phyloP scores from a whole-genome alignment of 35 echinoderm and acorn worm genomes.

The Heliocidaris tuberculata region DNA sequence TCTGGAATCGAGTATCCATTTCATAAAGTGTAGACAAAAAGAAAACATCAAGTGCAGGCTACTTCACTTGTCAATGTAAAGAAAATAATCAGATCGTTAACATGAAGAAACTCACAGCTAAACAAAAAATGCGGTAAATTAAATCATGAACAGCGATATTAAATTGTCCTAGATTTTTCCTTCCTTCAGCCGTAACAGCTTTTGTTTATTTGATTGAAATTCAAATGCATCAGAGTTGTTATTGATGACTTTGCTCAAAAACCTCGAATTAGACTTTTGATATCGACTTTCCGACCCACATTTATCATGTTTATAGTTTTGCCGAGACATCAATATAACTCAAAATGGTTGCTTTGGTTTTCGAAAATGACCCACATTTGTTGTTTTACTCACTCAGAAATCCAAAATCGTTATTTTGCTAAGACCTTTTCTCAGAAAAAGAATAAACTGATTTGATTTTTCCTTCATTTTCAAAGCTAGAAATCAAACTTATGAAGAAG shows the following conservation, averaged over 20 bases:
- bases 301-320: too few species aligned
- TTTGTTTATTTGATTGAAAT: slow-evolving; percentile 11
- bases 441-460: not conserved
- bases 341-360: not conserved
- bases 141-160: not conserved
- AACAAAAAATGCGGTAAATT: not conserved
- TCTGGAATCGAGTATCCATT: too few species aligned
- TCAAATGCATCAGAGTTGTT: not conserved
- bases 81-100: not conserved
- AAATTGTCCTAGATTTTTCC: not conserved
- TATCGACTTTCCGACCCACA: not conserved
- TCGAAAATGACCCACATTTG: not conserved
- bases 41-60: too few species aligned
- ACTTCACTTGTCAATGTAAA: not conserved
- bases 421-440: too few species aligned
- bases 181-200: not conserved
- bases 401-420: not conserved
- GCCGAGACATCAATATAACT: not conserved
- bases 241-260: not conserved
- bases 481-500: not conserved
- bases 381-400: too few species aligned
- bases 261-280: not conserved
- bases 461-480: not conserved
- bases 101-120: not conserved
- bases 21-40: too few species aligned